These are phyloP conservation scores for Drosophila pandora DNA, from an alignment of 1,140 invertebrate genomes.

Conservation along the genomic window DNA sequence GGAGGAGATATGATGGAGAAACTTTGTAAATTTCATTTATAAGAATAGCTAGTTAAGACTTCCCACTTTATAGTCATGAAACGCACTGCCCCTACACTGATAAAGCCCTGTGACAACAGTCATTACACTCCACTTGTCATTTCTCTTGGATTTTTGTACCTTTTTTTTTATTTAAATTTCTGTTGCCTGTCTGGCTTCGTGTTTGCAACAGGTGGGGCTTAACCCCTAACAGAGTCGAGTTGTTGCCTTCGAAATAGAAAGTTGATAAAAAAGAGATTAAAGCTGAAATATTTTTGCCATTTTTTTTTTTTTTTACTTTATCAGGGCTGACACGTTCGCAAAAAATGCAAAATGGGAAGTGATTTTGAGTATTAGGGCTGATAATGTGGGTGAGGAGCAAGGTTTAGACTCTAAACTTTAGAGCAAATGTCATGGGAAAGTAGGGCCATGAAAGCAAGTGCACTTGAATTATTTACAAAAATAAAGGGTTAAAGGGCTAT, in stretches of 20 bases:
- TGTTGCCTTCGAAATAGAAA: slow-evolving; percentile 64
- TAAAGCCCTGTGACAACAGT: slow-evolving; percentile 41
- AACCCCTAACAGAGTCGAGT: slow-evolving; percentile 19
- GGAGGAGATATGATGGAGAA: too few species aligned
- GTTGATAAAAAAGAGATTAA: slow-evolving; percentile 49
- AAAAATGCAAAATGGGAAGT: slow-evolving; percentile 14
- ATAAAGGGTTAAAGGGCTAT: not conserved
- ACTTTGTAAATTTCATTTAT: too few species aligned
- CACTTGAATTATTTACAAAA: slow-evolving; percentile 14
- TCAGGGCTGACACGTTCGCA: slow-evolving; percentile 39
- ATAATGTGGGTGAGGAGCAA: slow-evolving; percentile 19
- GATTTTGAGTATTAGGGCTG: slow-evolving; percentile 29
- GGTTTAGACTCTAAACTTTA: too few species aligned
- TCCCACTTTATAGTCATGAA: not conserved
- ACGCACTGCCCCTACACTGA: slow-evolving; percentile 36
- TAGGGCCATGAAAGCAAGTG: slow-evolving; percentile 6
- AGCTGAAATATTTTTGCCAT: slow-evolving; percentile 21
- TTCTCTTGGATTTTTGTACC: slow-evolving; percentile 36
- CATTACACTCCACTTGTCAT: slow-evolving; percentile 51
- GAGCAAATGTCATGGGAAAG: slow-evolving; percentile 22
- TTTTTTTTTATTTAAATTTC: slow-evolving; percentile 9
- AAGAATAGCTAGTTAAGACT: too few species aligned
- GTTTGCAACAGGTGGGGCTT: slow-evolving; percentile 56
- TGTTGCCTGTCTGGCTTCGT: slow-evolving; percentile 11
- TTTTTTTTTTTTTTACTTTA: slow-evolving; percentile 20